These are phyloP conservation scores for Rhorus exstirpatorius DNA, from an alignment of 2,888 invertebrate genomes.

Conservation along the genomic window DNA sequence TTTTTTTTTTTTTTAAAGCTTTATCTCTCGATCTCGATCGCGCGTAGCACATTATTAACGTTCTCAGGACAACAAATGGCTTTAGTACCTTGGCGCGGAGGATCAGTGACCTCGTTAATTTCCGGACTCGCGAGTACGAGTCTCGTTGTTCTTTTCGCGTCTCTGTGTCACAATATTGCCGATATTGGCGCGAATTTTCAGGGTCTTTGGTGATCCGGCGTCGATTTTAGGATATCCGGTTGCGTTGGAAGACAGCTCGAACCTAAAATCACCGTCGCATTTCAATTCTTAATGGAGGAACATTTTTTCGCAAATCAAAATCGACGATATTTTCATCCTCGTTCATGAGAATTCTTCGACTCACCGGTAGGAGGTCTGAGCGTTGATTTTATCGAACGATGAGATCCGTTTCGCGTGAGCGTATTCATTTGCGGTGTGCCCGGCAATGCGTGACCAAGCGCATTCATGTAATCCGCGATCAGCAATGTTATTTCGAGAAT, in stretches of 20 bases:
- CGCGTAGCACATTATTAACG: conserved; percentile 66
- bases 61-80: conserved; percentile 62
- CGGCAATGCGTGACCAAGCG: conserved; percentile 91
- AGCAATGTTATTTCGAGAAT: conserved; percentile 96
- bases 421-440: conserved; percentile 94
- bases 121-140: conserved; percentile 68
- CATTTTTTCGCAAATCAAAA: conserved; percentile 49
- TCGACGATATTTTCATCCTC: conserved; percentile 10
- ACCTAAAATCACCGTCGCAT: conserved; percentile 76
- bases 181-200: conserved; percentile 77
- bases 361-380: conserved; percentile 84
- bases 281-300: conserved; percentile 62
- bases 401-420: conserved; percentile 91
- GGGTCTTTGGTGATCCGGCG: conserved; percentile 92
- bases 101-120: conserved; percentile 74
- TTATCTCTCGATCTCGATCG: conserved; percentile 70
- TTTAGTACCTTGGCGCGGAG: conserved; percentile 74
- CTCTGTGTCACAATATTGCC: conserved; percentile 61
- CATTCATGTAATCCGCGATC: conserved; percentile 98
- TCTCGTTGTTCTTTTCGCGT: conserved; percentile 28
- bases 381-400: conserved; percentile 88
- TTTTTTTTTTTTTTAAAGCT: neutral
- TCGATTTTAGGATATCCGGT: conserved; percentile 94
- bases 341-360: conserved; percentile 48
- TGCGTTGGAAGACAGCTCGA: conserved; percentile 88